Evolutionary conservation across 1,140 invertebrate species (phyloP).

Genomic region (Latrodectus geometricus): DNA sequence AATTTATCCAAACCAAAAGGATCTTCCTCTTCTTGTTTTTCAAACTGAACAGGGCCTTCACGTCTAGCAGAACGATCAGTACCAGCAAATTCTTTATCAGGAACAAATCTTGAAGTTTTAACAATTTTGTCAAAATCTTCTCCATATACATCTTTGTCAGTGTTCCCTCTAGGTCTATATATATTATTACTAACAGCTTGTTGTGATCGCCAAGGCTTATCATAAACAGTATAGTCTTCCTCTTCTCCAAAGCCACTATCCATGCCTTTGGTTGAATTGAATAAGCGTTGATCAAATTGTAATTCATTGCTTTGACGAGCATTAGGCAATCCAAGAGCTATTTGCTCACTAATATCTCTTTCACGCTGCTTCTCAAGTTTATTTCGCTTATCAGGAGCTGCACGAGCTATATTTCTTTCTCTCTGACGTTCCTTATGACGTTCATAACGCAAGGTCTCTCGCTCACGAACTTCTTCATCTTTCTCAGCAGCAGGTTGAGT

Average conservation of each 20-base stretch:
- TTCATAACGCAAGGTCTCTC: constrained; percentile 90
- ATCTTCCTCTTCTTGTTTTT: constrained; percentile 90
- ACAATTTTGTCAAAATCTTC: constrained; percentile 88
- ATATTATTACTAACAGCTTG: constrained; percentile 87
- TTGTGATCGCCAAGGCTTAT: constrained; percentile 80
- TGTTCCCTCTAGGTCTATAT: constrained; percentile 89
- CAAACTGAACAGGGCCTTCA: constrained; percentile 96
- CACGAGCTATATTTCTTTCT: constrained; percentile 91
- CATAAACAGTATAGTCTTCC: constrained; percentile 98
- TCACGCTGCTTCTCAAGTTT: constrained; percentile 92
- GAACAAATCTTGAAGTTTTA: constrained; percentile 87
- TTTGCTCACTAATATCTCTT: constrained; percentile 98
- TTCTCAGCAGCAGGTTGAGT: constrained; percentile 66
- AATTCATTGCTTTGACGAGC: constrained; percentile 79
- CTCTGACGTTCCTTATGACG: constrained; percentile 91
- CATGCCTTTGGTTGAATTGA: constrained; percentile 96
- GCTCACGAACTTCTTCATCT: constrained; percentile 81
- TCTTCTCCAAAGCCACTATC: constrained; percentile 97
- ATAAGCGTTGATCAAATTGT: constrained; percentile 95
- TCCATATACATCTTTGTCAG: constrained; percentile 90
- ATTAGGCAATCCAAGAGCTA: constrained; percentile 94
- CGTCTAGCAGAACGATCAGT: constrained; percentile 79
- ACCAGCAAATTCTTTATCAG: constrained; percentile 96
- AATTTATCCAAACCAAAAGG: constrained; percentile 98
- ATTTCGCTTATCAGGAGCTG: constrained; percentile 93